Evolutionary conservation across 2,797 vertebrate species (phyloP), one percentile per base, ranked within the genome.

Genomic region (Petrocephalus sullivani): DNA sequence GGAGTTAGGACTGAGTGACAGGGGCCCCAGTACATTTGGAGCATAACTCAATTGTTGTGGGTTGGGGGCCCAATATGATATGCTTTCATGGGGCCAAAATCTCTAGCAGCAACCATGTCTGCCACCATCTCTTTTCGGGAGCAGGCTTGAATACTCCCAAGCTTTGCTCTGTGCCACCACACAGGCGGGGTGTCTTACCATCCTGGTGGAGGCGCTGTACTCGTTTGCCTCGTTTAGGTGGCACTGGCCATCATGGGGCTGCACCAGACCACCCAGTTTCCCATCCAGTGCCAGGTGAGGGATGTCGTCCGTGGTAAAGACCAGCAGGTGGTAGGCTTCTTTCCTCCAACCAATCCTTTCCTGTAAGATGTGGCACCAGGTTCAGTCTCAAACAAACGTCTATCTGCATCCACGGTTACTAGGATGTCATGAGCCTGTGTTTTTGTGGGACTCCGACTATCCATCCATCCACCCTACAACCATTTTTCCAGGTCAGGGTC

Each of bases 201-300:
- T 97, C 92, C 95, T 93, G 46, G 94, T 96, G 89, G 98, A 98
- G 0, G 97, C 97, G 0, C 96, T 98, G 93, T 99, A 99, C 93
- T 99, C 98, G 0, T 97, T 98, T 87, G 93, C 93, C 51, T 96
- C 95, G 0, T 98, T 95, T 51, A 99, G 96, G 95, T 99, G 98
- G 90, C 98, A 99, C 83, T 92, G 94, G 21, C 98, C 98, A 0
- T 99, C 98, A 0, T 99, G 97, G 0, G 98, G 98, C 91, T 97
- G 96, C 51, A 99, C 98, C 23, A 99, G 95, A 0, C 98, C 98
- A 0, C 97, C 98, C 58, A 99, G 95, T 89, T 97, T 96, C 51
- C 98, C 98, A 4, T 99, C 98, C 94, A 99, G 94, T 1, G 98
- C 98, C 0, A 99, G 96, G 92, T 99, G 98, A 10, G 98, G 98